A percentile compares a stretch with the other conserved stretches of the same genome.
Conservation (phyloP, 2,888 invertebrate genomes). For the Heliconius erato region DNA sequence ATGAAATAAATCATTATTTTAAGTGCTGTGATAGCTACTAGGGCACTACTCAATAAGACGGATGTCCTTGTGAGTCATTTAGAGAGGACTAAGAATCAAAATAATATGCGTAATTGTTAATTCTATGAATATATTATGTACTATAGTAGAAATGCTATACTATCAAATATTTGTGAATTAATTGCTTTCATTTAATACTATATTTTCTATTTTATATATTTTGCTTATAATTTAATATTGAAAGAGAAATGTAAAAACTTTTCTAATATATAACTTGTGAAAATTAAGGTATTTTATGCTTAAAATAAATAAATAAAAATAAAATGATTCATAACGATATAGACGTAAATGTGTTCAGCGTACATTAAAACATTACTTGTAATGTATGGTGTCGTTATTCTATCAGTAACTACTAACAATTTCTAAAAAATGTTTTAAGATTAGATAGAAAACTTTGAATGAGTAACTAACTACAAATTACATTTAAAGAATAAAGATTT, state of each 20-base stretch:
- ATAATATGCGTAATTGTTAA: not conserved
- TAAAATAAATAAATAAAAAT: not conserved
- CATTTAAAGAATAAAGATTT: not conserved
- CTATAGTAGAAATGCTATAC: too few species aligned
- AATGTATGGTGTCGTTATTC: slow-evolving; percentile 55
- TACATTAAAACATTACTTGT: slow-evolving; percentile 56
- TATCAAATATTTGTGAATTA: too few species aligned
- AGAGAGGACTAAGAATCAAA: not conserved
- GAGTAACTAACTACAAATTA: not conserved
- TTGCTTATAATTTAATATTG: too few species aligned
- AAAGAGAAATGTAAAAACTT: not conserved
- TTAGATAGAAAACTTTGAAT: slow-evolving; percentile 48
- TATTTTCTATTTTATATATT: too few species aligned
- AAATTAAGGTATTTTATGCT: not conserved
- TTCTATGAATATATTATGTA: too few species aligned
- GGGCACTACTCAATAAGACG: slow-evolving; percentile 37
- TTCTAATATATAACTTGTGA: not conserved
- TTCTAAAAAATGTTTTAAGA: slow-evolving; percentile 41
- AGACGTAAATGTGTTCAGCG: slow-evolving; percentile 41
- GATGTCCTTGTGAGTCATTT: not conserved
- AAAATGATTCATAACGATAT: slow-evolving; percentile 56
- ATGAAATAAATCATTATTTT: slow-evolving; percentile 81
- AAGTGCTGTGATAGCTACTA: slow-evolving; percentile 69
- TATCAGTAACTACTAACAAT: slow-evolving; percentile 51
- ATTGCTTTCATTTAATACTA: too few species aligned